Base-by-base conservation (phyloP, 2,113 vertebrate genomes). In the Mus pahari region DNA sequence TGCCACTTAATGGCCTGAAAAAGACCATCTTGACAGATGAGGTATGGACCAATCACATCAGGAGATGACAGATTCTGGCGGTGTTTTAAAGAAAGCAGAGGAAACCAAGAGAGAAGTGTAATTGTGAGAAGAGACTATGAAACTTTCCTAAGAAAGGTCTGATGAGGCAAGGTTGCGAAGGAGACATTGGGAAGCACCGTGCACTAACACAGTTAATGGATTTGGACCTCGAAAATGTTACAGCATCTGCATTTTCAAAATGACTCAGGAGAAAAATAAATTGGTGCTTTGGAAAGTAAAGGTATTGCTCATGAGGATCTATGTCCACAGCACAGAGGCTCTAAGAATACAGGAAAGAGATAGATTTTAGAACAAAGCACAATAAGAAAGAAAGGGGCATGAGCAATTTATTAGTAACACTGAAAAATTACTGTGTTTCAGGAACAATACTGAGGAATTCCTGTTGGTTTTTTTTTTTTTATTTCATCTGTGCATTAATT, bases 401-500 rank as follows among this genome's bases (percentile, higher is more conserved):
- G 12, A 62, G 5, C 1, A 19, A 14, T 66, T 84, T 19, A 42
- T 45, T 9, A 8, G 26, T 55, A 55, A 1, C 26, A 48, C 20
- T 86, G 36, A 83, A 36, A 31, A 19, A 24, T 48, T 48, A 22
- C 39, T 36, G 0, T 28, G 22, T 28, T 50, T 33, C 22, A 90
- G n/a, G 3, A 6, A 48, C 50, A 55, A 53, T 75, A 42, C 58
- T 28, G 11, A 42, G 42, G 82, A 66, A 13, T 39, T 17, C 53
- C 22, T 60, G 19, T 33, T 2, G 48, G 48, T 4, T 48, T 48
- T 48, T 48, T 33, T 90, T 87, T 88, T 3, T 91, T n/a, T 93
- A 39, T 90, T 95, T 87, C n/a, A 64, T 75, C 20, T 14, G 83
- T 62, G 33, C 17, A 16, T 55, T 84, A 60, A 82, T 89, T 48